Percentiles rank a stretch among this genome's conserved stretches.
Conservation (phyloP, 1,140 invertebrate species). For the Drosophila lowei region DNA sequence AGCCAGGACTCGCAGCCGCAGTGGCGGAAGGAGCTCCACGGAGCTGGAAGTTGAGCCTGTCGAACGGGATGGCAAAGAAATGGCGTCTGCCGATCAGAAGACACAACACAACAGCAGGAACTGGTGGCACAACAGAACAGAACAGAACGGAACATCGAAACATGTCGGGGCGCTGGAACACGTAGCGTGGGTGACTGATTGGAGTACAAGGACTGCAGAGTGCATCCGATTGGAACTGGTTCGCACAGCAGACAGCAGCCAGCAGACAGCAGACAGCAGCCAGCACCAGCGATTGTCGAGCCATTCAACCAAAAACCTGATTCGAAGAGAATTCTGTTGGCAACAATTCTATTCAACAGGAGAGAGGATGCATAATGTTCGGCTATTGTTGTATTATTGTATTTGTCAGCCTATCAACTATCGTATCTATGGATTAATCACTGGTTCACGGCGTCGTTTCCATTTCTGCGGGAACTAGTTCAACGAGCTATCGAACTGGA, state of each 20-base stretch:
- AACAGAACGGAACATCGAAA: constrained; percentile 6
- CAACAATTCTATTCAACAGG: constrained; percentile 24
- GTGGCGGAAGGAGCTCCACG: constrained; percentile 2
- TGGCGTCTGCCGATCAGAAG: constrained; percentile 43
- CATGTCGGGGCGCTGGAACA: constrained; percentile 31
- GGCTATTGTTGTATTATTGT: too few species aligned
- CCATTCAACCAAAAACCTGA: too few species aligned
- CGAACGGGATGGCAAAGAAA: constrained; percentile 30
- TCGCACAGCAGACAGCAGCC: background rate
- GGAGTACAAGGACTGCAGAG: constrained; percentile 36
- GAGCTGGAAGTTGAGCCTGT: constrained; percentile 27
- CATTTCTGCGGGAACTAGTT: too few species aligned
- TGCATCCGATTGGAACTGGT: constrained; percentile 46
- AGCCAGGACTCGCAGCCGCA: constrained; percentile 27
- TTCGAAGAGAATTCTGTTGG: background rate
- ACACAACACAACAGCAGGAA: constrained; percentile 28
- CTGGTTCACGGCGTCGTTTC: too few species aligned
- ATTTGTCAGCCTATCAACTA: too few species aligned
- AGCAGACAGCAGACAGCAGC: background rate
- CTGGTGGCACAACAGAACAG: background rate
- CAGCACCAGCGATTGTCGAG: constrained; percentile 4
- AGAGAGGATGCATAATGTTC: background rate
- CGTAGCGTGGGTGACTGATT: constrained; percentile 46
- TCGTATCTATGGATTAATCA: too few species aligned
- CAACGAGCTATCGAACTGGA: too few species aligned